These are phyloP conservation scores for Desmodus rotundus DNA, from an alignment of 2,113 vertebrate species.

Conservation along the genomic window DNA sequence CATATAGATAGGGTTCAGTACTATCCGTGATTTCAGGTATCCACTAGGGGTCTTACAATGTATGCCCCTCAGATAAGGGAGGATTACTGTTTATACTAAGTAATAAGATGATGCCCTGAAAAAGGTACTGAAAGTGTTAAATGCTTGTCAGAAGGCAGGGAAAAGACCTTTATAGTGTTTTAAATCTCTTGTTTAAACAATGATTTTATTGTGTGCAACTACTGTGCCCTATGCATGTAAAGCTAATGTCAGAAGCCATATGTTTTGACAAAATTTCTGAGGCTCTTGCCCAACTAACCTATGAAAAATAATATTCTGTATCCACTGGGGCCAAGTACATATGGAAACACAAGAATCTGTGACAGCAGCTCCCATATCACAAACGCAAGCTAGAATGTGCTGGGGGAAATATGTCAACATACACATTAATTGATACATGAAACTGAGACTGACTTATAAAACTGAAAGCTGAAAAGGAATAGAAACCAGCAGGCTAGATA, in stretches of 20 bases:
- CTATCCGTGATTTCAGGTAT: background rate
- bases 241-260: background rate
- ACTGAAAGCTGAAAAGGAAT: background rate
- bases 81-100: background rate
- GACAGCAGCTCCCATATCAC: background rate
- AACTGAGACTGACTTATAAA: constrained; percentile 33
- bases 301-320: background rate
- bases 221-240: background rate
- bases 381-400: background rate
- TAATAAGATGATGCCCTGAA: background rate
- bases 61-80: background rate
- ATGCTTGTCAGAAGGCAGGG: background rate
- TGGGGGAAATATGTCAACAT: background rate
- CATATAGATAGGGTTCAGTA: background rate
- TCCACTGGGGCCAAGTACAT: background rate
- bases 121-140: background rate
- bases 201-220: background rate
- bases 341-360: background rate
- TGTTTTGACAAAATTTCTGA: constrained; percentile 7
- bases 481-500: background rate
- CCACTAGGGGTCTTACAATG: background rate
- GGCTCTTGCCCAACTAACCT: background rate
- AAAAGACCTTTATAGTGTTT: background rate
- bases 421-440: background rate
- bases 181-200: background rate